These are phyloP conservation scores for Melierax canorus DNA, from an alignment of 2,113 vertebrate species.

Conservation along the genomic window DNA sequence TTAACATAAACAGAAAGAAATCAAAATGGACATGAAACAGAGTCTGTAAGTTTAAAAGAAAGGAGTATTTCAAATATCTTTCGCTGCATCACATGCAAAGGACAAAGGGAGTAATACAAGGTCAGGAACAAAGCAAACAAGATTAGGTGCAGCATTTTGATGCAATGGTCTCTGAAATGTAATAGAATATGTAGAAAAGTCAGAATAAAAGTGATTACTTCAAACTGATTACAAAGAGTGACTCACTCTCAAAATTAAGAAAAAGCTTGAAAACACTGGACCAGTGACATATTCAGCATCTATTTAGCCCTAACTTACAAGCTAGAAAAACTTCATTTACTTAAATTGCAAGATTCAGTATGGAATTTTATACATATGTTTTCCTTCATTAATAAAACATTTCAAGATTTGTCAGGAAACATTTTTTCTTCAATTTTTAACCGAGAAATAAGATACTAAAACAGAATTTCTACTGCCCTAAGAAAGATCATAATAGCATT, in stretches of 20 bases:
- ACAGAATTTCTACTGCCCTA: background rate
- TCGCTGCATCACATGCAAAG: background rate
- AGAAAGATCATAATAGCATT: background rate
- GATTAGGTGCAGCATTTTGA: background rate
- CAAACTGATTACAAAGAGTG: background rate
- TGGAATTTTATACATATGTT: background rate
- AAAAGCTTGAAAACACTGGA: background rate
- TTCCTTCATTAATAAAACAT: background rate
- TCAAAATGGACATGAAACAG: background rate
- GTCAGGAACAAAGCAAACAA: background rate
- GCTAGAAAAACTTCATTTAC: background rate
- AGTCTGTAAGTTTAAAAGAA: background rate
- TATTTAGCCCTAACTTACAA: background rate
- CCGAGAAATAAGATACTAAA: background rate
- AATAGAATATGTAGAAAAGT: background rate
- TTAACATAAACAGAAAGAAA: slow-evolving; percentile 34
- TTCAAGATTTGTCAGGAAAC: background rate
- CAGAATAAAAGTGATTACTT: background rate
- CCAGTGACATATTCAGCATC: background rate
- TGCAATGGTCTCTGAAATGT: background rate
- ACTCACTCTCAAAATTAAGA: background rate
- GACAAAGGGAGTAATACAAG: background rate
- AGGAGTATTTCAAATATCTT: background rate
- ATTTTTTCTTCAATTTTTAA: background rate
- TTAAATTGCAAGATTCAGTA: background rate